Base-by-base conservation (phyloP, 2,888 invertebrate species). In the Pheosia gnoma region DNA sequence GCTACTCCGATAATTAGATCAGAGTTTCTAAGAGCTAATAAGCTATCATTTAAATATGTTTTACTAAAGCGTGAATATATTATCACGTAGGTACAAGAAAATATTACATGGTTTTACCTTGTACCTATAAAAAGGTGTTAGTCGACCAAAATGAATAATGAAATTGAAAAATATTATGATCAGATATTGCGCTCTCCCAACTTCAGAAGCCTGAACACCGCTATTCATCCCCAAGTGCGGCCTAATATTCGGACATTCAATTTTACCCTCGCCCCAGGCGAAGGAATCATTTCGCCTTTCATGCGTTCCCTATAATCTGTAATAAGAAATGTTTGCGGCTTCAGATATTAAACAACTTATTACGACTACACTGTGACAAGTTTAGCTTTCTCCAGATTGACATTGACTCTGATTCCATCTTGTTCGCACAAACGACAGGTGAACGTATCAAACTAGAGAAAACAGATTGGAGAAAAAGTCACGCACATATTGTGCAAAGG, bases 231-330 rank as follows among this genome's bases (percentile, higher is more conserved):
- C 51, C 57, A 55, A 45, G 38, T 38, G 41, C 10, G 8, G 7
- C 37, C 25, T 68, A 63, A 66, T 74, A 66, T 68, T 67, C 59
- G 36, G 57, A 65, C 52, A 52, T 37, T 53, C 63, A 75, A 65
- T 68, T 66, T 62, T 43, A 63, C 59, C 58, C 58, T 68, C 57
- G 68, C 65, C 63, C 58, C 37, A 57, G 62, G 68, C 66, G 51
- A 67, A 61, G 59, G 61, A 66, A 68, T 61, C 55, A 56, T 62
- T 64, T 62, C 11, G 25, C 55, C 57, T 58, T 51, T 58, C 53
- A 62, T 56, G 59, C 57, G 52, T 61, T 53, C 60, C 38, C 11
- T 57, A 7, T 51, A 49, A 51, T 55, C 43, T 37, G 11, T 47
- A 47, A 47, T 47, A 47, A 47, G n/a, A 47, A 47, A 47, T n/a